A percentile compares a stretch with the other conserved stretches of the same genome.
phyloP scores from a whole-genome alignment of 2,888 invertebrate species.

The Ophion costatus region DNA sequence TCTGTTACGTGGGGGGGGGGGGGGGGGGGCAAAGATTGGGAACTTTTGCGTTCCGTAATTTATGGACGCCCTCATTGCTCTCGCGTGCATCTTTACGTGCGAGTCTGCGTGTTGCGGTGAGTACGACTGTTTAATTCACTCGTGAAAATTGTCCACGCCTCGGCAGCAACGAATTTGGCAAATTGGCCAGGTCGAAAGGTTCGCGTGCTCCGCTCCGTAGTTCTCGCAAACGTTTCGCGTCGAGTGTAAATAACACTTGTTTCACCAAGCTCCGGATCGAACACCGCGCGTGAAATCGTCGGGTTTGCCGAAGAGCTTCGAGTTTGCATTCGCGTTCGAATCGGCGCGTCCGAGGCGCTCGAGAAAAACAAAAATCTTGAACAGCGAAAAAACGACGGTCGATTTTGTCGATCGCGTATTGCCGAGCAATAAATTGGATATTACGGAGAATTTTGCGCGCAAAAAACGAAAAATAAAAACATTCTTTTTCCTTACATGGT shows the following conservation, averaged over 20 bases:
- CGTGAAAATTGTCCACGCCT: slow-evolving; percentile 18
- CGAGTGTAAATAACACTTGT: too few relatives aligned
- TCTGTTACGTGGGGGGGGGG: too few relatives aligned
- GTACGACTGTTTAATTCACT: not conserved
- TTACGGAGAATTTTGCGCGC: not conserved
- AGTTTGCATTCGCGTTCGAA: too few relatives aligned
- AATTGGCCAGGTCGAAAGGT: slow-evolving; percentile 21
- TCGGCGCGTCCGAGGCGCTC: too few relatives aligned
- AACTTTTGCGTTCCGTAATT: too few relatives aligned
- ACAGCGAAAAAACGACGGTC: too few relatives aligned
- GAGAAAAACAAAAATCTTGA: too few relatives aligned
- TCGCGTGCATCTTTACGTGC: slow-evolving; percentile 20
- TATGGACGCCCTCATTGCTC: too few relatives aligned
- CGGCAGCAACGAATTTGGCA: not conserved
- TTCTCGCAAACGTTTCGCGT: not conserved
- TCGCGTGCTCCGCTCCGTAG: not conserved
- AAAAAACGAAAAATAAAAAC: not conserved
- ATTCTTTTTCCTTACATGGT: not conserved
- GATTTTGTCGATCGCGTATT: not conserved
- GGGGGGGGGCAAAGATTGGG: too few relatives aligned
- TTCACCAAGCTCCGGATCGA: too few relatives aligned
- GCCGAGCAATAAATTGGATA: not conserved
- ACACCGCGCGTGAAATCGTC: too few relatives aligned
- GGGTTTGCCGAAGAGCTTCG: too few relatives aligned
- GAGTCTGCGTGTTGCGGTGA: not conserved